Base-by-base conservation (phyloP, 1,140 invertebrate genomes). In the Zaprionus nigranus region DNA sequence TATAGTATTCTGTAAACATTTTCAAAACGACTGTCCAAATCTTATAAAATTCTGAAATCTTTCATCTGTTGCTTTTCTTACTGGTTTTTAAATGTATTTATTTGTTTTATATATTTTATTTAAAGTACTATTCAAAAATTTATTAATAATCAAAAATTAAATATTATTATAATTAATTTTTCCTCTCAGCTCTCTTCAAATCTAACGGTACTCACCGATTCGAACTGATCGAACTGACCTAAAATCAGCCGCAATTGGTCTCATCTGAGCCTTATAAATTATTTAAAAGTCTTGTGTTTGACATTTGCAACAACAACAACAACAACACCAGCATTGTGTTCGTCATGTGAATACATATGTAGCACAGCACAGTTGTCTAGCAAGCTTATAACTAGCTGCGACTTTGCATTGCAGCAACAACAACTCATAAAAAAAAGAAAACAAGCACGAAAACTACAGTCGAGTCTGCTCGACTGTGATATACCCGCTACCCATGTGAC, bases 381-480 rank as follows among this genome's bases (percentile, higher is more conserved):
- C 13, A 13, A 56, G 62, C 62, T 65, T 65, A 65, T 17, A 54
- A 54, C 30, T 34, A 53, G 62, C 49, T 34, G 17, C 28, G 20
- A 53, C 28, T 53, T 30, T 68, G 56, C 46, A 36, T 59, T 69
- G 56, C 46, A 60, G 61, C 66, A 73, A 59, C 30, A 71, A 66
- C 34, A 61, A 17, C 36, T 11, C 3, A 30, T n/a, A 30, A 3
- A 30, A 30, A 30, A 30, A 30, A 11, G 3, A 30, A 30, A 11
- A 30, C 30, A 30, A 30, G 30, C 30, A 30, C 9, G 2, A 30
- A 30, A 30, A 2, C 9, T 30, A 30, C 30, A 34, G 30, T 11
- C 0, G 9, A 34, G 30, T 34, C 3, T 34, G 30, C 30, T 3
- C 9, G 9, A 11, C 30, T 34, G 30, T 11, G 30, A 34, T 11